phyloP scores from a whole-genome alignment of 2,797 vertebrate species.

The Darevskia nairensis region DNA sequence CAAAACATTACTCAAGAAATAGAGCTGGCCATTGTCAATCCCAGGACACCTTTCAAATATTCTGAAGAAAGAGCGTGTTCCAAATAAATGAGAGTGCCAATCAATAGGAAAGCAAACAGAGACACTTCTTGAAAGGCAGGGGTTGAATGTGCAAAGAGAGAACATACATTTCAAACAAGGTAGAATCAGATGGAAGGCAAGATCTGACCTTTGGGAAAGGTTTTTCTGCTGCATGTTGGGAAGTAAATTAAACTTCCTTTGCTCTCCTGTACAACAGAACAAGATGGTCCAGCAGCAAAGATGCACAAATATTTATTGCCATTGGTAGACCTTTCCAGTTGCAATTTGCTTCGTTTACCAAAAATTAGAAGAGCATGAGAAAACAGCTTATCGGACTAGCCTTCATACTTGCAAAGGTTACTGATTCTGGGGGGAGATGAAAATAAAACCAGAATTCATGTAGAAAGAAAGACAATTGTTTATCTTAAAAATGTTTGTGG shows the following conservation, averaged over 20 bases:
- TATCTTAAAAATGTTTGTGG: constrained; percentile 4
- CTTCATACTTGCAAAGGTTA: constrained; percentile 33
- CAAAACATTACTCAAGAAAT: constrained; percentile 21
- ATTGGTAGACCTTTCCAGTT: constrained; percentile 46
- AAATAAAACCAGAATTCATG: constrained; percentile 21
- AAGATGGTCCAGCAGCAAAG: constrained; percentile 44
- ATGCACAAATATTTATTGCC: constrained; percentile 42
- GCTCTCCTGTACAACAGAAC: constrained; percentile 25
- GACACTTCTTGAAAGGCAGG: constrained; percentile 19
- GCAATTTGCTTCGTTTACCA: constrained; percentile 5
- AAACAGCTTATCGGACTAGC: constrained; percentile 49
- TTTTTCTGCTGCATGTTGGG: constrained; percentile 43
- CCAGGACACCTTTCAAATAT: not conserved
- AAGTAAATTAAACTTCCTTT: constrained; percentile 50
- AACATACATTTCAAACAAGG: constrained; percentile 39
- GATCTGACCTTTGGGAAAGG: constrained; percentile 42
- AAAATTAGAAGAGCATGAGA: not conserved
- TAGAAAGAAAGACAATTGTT: not conserved
- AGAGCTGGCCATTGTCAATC: constrained; percentile 22
- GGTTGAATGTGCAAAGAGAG: not conserved
- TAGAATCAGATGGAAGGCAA: constrained; percentile 47
- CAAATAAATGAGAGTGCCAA: constrained; percentile 17
- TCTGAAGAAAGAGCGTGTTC: not conserved
- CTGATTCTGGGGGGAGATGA: constrained; percentile 19
- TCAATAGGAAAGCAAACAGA: constrained; percentile 25